Evolutionary conservation across 37 sponge, comb jelly and placozoan species (phyloP), one percentile per base, ranked within the genome.

Genomic region (Haliclona indistincta): DNA sequence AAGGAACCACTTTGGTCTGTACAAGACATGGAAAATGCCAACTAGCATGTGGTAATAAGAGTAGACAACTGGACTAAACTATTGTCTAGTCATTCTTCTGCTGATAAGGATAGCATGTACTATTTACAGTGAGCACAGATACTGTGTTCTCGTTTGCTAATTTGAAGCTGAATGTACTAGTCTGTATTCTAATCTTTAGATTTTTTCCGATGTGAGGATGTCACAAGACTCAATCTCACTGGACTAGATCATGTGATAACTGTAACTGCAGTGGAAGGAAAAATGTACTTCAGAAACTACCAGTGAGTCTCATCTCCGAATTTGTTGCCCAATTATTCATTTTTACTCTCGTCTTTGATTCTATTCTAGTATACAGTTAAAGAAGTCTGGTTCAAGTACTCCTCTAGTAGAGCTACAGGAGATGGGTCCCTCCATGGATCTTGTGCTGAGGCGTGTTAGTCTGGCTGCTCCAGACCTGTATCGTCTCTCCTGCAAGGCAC

Each of bases 401-500:
- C 92, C 96, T 55, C 64, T 86, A 29, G 75, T 91, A 56, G 98
- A 94, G 68, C 68, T 97, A 61, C 93, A 84, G n/a, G 95, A 97
- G 69, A 92, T 97, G 68, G 98, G 98, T 2, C 93, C 96, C 19
- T 84, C 90, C 25, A 47, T 94, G 19, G 83, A 92, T 43, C 36
- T 97, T 0, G 68, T 70, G 8, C 35, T 97, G 49, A 82, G 95
- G 37, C 70, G 98, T 39, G 68, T 80, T 20, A 87, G 86, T 22
- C 45, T 91, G 4, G 89, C 95, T 1, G 69, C 88, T 20, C 56
- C 61, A 7, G 78, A 89, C 26, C 44, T 92, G 36, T 75, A 43
- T 49, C 94, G 84, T 71, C 45, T 74, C 41, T 90, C 98, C 22
- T 65, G 89, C 45, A 88, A 68, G 55, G 66, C 71, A 51, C 95